Percentiles rank a stretch among this genome's conserved stretches.
These are phyloP conservation scores for Molorchus minor DNA, from an alignment of 2,888 invertebrate species.

Conservation along the genomic window DNA sequence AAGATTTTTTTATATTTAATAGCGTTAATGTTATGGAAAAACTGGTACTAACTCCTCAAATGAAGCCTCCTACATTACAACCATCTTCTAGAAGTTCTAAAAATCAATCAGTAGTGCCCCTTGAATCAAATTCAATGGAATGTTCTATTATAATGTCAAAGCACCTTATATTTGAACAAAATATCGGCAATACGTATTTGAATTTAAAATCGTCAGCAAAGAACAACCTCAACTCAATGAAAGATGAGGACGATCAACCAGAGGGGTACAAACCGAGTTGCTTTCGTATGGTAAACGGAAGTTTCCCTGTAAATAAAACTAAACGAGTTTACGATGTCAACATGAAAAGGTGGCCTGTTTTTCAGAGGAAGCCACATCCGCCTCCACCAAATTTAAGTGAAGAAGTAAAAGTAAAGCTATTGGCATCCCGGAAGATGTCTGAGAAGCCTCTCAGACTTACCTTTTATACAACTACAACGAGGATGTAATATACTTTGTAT, in stretches of 20 bases:
- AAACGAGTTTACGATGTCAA: too few species aligned
- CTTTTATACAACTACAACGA: not conserved
- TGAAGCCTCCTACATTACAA: not conserved
- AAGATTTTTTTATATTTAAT: constrained; percentile 9
- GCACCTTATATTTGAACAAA: too few species aligned
- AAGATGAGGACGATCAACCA: too few species aligned
- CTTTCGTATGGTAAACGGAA: too few species aligned
- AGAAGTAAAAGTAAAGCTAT: constrained; percentile 2
- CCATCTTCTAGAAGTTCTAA: not conserved
- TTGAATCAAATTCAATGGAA: too few species aligned
- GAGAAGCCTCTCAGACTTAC: constrained; percentile 1
- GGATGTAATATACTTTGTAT: constrained; percentile 4
- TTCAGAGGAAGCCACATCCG: not conserved
- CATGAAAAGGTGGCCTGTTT: not conserved
- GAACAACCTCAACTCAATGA: too few species aligned
- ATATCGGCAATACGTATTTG: too few species aligned
- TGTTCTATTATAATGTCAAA: too few species aligned
- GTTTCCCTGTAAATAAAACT: too few species aligned
- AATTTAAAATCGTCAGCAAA: too few species aligned
- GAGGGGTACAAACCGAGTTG: too few species aligned
- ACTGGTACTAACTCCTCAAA: constrained; percentile 1
- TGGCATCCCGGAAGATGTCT: not conserved
- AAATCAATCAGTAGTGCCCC: not conserved
- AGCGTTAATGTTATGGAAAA: not conserved
- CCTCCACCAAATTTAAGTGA: not conserved